Evolutionary conservation across 2,888 invertebrate species (phyloP).

Genomic region (Aplocera efformata): DNA sequence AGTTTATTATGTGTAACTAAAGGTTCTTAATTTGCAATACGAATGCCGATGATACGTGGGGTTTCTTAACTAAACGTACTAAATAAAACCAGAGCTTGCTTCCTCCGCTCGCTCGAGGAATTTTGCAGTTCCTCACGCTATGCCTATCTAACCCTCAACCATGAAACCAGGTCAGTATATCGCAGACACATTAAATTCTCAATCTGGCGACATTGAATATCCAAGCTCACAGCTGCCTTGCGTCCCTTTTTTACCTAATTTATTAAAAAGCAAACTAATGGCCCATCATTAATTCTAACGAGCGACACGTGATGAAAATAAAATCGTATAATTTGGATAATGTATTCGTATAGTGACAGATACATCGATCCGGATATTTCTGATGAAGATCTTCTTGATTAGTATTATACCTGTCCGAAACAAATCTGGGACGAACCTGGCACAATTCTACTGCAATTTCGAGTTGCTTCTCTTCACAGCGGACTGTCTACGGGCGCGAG

Average conservation of each 20-base stretch:
- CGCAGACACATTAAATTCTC: constrained; percentile 11
- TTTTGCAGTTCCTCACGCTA: too few relatives aligned
- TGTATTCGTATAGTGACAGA: constrained; percentile 3
- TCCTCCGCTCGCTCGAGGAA: too few relatives aligned
- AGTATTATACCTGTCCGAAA: constrained; percentile 1
- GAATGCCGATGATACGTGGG: too few relatives aligned
- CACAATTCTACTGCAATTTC: too few relatives aligned
- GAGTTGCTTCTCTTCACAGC: too few relatives aligned
- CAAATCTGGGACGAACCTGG: neutral
- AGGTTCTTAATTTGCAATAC: too few relatives aligned
- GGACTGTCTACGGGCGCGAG: too few relatives aligned
- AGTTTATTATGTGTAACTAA: too few relatives aligned
- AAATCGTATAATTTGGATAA: constrained; percentile 1
- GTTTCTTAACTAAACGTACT: too few relatives aligned
- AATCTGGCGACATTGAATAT: constrained; percentile 6
- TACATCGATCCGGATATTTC: constrained; percentile 5
- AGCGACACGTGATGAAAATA: neutral
- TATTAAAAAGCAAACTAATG: constrained; percentile 12
- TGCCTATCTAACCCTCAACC: too few relatives aligned
- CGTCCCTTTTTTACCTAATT: constrained; percentile 17
- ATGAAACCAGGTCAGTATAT: constrained; percentile 1
- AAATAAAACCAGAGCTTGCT: too few relatives aligned
- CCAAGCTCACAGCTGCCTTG: constrained; percentile 8
- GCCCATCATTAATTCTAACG: constrained; percentile 4
- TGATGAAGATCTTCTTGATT: neutral